Base-by-base conservation (phyloP, 2,113 vertebrate genomes). In the Hydropotes inermis region DNA sequence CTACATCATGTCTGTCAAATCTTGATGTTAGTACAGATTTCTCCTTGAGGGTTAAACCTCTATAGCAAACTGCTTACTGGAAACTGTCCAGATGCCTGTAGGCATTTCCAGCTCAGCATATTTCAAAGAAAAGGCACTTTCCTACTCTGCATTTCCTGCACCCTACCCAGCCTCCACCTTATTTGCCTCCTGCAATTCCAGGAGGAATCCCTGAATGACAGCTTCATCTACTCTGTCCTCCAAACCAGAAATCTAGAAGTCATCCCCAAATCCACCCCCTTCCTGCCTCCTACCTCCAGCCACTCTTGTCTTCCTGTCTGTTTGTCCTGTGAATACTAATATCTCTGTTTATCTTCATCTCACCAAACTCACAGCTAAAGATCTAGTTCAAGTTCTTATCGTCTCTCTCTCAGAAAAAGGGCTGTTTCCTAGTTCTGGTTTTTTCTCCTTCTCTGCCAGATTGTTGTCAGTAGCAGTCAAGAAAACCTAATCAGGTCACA, bases 101-200 rank as follows among this genome's bases (percentile, higher is more conserved):
- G 91, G 11, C 30, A 84, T 79, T 97, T 81, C 33, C 52, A 45
- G 58, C 12, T 74, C 43, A 55, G 13, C 27, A 28, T 30, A 76
- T 55, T 92, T 92, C 14, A 82, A 55, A 36, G 57, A 15, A 67
- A 89, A 85, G 50, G 25, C 10, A 54, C 57, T 91, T 93, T 79
- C 58, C 52, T 79, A 58, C 27, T 14, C n/a, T 13, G 7, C 16
- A 4, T 43, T 21, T 13, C 19, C n/a, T 47, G 60, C 1, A 5
- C 10, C 6, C 5, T 0, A 3, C 14, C 2, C n/a, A 50, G n/a
- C 3, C 1, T 14, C 52, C 5, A 17, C 4, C 14, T 47, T 21
- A 23, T 28, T 25, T 79, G 4, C 7, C 25, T 33, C 39, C 30
- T 19, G 0, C 33, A 39, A 78, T 23, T 64, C 33, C 43, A 55